Evolutionary conservation across 2,113 vertebrate genomes (phyloP).

Genomic region (Cheirogaleus medius): DNA sequence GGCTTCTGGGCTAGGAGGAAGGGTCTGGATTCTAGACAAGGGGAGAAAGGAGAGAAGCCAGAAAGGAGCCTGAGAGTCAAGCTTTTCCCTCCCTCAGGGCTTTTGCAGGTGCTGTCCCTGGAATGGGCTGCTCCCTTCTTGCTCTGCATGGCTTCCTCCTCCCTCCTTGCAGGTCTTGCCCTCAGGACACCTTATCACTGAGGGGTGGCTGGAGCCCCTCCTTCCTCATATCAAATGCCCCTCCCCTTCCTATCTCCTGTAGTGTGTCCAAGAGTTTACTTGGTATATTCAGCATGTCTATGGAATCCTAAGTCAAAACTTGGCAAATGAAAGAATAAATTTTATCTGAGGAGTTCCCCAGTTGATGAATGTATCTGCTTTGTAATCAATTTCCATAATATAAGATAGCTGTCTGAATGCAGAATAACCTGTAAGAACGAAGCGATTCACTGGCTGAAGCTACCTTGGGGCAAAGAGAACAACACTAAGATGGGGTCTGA

Average conservation of each 20-base stretch:
- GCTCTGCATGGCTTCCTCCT: background rate
- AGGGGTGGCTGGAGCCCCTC: background rate
- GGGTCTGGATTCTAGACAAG: background rate
- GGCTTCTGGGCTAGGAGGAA: background rate
- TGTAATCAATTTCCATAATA: slow-evolving; percentile 2
- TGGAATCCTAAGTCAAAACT: background rate
- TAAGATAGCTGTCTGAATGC: background rate
- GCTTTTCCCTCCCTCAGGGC: background rate
- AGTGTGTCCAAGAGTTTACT: background rate
- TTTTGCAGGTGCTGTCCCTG: background rate
- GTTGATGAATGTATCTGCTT: background rate
- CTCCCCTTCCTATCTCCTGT: background rate
- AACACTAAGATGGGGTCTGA: background rate
- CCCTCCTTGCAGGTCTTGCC: background rate
- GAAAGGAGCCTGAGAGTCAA: background rate
- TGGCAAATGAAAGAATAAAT: background rate
- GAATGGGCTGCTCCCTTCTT: background rate
- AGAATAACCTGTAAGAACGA: background rate
- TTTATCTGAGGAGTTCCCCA: background rate
- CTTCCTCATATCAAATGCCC: background rate
- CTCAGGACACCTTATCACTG: background rate
- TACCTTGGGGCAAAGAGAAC: background rate
- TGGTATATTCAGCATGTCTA: background rate
- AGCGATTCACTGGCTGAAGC: background rate
- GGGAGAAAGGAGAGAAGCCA: background rate